Evolutionary conservation across 2,888 invertebrate species (phyloP).

Genomic region (Hyles lineata): DNA sequence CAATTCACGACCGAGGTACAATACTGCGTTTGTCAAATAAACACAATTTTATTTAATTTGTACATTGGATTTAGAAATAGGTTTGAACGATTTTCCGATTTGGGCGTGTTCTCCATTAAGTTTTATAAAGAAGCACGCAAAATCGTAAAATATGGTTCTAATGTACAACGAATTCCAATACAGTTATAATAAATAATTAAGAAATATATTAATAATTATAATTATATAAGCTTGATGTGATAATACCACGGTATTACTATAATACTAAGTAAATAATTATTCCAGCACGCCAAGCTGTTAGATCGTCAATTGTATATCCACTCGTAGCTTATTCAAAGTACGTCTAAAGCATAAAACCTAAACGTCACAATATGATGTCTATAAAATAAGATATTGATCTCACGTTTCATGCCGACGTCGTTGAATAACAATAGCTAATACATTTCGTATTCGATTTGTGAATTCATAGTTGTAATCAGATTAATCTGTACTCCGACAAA

Average conservation of each 20-base stretch:
- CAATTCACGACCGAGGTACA: not conserved
- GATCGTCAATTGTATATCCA: constrained; percentile 1
- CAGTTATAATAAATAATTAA: not conserved
- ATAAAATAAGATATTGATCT: constrained; percentile 70
- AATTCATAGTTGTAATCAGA: constrained; percentile 55
- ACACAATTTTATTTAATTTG: not conserved
- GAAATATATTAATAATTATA: not conserved
- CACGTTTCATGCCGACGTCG: constrained; percentile 63
- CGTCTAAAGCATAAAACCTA: constrained; percentile 52
- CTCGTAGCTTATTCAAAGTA: constrained; percentile 37
- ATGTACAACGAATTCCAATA: too few species aligned
- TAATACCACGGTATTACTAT: not conserved
- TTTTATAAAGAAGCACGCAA: too few species aligned
- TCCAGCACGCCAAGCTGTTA: not conserved
- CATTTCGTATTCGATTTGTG: constrained; percentile 64
- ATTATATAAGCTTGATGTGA: not conserved
- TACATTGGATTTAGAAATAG: not conserved
- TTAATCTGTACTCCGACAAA: constrained; percentile 48
- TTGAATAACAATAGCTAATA: constrained; percentile 68
- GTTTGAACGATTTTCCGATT: too few species aligned
- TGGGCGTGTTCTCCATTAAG: too few species aligned
- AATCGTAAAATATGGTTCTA: too few species aligned
- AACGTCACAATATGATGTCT: constrained; percentile 59
- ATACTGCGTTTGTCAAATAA: not conserved
- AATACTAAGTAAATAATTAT: not conserved